phyloP scores from a whole-genome alignment of 2,113 vertebrate genomes.

The Odocoileus hemionus region DNA sequence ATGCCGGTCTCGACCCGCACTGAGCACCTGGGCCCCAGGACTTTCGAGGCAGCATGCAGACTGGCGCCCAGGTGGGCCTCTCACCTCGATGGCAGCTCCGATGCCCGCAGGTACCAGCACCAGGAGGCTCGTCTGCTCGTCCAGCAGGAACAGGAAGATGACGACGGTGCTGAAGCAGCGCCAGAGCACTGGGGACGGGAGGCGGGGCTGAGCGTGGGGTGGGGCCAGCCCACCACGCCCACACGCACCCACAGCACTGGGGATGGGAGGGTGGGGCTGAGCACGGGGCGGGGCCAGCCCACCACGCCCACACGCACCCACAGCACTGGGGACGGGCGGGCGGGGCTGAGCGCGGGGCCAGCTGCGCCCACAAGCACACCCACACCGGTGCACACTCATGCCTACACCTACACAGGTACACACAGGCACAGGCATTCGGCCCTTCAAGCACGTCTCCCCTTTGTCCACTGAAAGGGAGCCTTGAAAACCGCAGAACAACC shows the following conservation, averaged over 20 bases:
- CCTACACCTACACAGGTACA: neutral
- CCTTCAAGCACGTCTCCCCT: too few relatives aligned
- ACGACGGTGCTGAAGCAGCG: conserved; percentile 93
- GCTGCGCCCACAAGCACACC: fast-evolving
- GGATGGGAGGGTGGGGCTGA: neutral
- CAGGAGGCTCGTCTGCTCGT: conserved; percentile 93
- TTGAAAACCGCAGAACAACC: fast-evolving
- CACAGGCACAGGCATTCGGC: neutral
- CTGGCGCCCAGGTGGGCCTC: neutral
- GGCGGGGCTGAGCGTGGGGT: fast-evolving
- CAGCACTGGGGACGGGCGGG: conserved; percentile 69
- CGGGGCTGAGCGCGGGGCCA: fast-evolving
- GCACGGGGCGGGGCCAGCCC: neutral
- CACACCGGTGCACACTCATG: neutral
- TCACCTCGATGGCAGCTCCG: conserved; percentile 93
- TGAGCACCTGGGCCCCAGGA: neutral
- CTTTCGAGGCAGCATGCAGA: too few relatives aligned
- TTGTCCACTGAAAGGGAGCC: neutral
- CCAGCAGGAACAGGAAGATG: conserved; percentile 94
- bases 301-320: too few relatives aligned
- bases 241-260: conserved; percentile 67
- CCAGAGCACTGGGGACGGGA: conserved; percentile 87
- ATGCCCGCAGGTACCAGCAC: conserved; percentile 92
- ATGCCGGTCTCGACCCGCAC: fast-evolving
- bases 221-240: neutral